These are phyloP conservation scores for Ganaspis sp. DNA, from an alignment of 1,140 invertebrate species.

Conservation along the genomic window DNA sequence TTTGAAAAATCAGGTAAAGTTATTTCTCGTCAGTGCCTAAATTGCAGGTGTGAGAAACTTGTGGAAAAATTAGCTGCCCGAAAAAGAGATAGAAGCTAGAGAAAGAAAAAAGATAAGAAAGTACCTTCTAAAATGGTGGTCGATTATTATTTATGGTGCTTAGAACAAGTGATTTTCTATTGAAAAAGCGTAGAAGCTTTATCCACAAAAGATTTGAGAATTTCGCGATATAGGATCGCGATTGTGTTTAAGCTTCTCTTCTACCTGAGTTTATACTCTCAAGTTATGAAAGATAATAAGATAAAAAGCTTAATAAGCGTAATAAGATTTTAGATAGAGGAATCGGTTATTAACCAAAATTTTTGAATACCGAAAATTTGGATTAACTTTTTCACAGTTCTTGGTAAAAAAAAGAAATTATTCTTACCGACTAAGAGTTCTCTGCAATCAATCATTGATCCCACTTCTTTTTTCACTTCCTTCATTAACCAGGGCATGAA, in stretches of 20 bases:
- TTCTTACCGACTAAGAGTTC: constrained; percentile 84
- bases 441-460: constrained; percentile 85
- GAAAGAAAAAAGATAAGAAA: neutral
- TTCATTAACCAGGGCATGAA: constrained; percentile 93
- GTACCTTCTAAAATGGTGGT: neutral
- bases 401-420: neutral
- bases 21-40: neutral
- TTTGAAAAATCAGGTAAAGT: neutral
- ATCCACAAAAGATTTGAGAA: neutral
- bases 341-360: neutral
- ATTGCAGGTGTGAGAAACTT: constrained; percentile 13
- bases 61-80: neutral
- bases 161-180: neutral
- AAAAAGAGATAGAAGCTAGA: neutral
- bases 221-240: neutral
- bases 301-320: no score
- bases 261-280: neutral
- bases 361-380: no score
- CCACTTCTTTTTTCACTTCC: constrained; percentile 87
- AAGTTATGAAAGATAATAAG: neutral
- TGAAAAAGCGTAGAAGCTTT: neutral
- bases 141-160: constrained; percentile 8
- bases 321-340: neutral
- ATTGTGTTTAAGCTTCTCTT: neutral
- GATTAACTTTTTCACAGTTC: no score